Conservation (phyloP, 1,140 invertebrate genomes). For the Ceratosolen fusciceps region DNA sequence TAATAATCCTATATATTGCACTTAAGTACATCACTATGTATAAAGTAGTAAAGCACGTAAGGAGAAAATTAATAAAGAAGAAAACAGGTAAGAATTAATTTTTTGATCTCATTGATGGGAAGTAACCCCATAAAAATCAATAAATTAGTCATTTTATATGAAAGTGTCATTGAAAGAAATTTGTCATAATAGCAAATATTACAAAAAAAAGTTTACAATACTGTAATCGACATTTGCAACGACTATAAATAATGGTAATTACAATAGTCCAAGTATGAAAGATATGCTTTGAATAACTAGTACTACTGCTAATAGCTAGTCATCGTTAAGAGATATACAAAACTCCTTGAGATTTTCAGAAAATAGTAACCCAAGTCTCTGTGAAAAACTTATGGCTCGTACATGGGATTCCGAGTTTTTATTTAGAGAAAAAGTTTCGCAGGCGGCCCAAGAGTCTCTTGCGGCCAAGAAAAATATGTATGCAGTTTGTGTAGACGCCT, state of each 20-base stretch:
- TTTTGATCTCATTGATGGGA: too few species aligned
- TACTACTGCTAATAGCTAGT: background rate
- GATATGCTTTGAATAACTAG: background rate
- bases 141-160: too few species aligned
- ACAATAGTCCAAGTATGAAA: background rate
- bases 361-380: conserved; percentile 43
- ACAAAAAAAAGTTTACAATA: too few species aligned
- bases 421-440: conserved; percentile 57
- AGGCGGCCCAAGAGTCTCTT: background rate
- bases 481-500: background rate
- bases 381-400: conserved; percentile 55
- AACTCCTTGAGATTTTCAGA: conserved; percentile 51
- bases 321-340: background rate
- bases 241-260: background rate
- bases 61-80: too few species aligned
- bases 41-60: too few species aligned
- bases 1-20: too few species aligned
- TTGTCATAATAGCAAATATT: too few species aligned
- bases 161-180: too few species aligned
- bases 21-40: too few species aligned
- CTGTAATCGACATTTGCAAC: too few species aligned
- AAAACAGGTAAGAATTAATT: too few species aligned
- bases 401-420: conserved; percentile 56
- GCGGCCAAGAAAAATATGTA: conserved; percentile 17
- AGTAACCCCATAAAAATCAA: too few species aligned